phyloP scores from a whole-genome alignment of 2,113 vertebrate species.

The Microcebus murinus region DNA sequence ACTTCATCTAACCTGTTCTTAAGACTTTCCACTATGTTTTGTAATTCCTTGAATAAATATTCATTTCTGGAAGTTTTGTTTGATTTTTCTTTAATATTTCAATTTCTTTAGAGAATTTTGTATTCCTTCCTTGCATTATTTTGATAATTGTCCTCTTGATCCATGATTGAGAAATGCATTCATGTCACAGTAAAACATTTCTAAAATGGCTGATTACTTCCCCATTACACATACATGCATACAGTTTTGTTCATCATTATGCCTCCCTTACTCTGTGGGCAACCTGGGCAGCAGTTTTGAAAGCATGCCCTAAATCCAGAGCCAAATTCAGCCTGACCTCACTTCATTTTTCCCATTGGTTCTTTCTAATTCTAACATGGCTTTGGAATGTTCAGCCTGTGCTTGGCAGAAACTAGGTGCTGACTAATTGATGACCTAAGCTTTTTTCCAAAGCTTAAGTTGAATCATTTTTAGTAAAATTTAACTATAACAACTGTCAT shows the following conservation, averaged over 20 bases:
- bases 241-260: neutral
- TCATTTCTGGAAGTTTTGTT: too few species aligned
- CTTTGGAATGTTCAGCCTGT: conserved; percentile 28
- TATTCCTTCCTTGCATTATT: too few species aligned
- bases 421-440: neutral
- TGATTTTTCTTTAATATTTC: too few species aligned
- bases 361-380: neutral
- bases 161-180: neutral
- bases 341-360: neutral
- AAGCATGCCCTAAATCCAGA: neutral
- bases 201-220: neutral
- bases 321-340: neutral
- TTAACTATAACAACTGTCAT: neutral
- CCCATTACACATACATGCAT: neutral
- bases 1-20: too few species aligned
- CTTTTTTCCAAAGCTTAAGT: neutral
- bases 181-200: neutral
- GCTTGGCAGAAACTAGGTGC: conserved; percentile 9
- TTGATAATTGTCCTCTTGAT: neutral
- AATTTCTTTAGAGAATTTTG: too few species aligned
- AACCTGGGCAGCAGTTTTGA: neutral
- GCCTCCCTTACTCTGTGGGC: neutral
- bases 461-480: conserved; percentile 33
- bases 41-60: too few species aligned
- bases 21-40: too few species aligned